Base-by-base conservation (phyloP, 2,888 invertebrate genomes). In the Callyntrura sp. region DNA sequence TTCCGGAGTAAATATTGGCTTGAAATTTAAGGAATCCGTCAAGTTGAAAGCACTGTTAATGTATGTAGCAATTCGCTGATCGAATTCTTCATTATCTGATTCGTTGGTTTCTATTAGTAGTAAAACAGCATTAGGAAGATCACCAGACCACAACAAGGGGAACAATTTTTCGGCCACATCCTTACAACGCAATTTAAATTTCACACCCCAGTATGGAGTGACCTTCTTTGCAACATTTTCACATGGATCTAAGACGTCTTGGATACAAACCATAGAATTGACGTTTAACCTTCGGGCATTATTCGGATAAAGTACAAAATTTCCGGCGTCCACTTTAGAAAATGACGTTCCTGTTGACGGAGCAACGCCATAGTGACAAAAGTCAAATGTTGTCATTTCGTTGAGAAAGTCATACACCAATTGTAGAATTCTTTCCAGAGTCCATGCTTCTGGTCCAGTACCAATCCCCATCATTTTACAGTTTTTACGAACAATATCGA, bases 251-350 rank as follows among this genome's bases (percentile, higher is more conserved):
- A 76, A 14, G 20, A 76, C 48, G 17, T 76, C 48, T 48, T 76
- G 76, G 17, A 76, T 17, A 45, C 76, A 76, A n/a, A 76, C 1
- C 51, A 51, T 0, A 0, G 76, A 48, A n/a, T 51, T 76, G 48
- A 51, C 48, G 12, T 51, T 12, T 11, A 76, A 23, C 12, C 76
- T 48, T 17, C 48, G 8, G 14, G 20, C 25, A 8, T 28, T 28
- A 2, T 28, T 68, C 17, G 17, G 60, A 12, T 8, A 11, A 45
- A 35, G n/a, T 4, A 43, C 1, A 0, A 9, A 4, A 6, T 73
- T 14, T 14, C 25, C 17, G 45, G 4, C 6, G 4, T 28, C n/a
- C n/a, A 9, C 8, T 17, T 73, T 73, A 6, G n/a, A 1, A 65
- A 65, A 65, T 43, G 43, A n/a, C 0, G 51, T 76, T 76, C 76